phyloP scores from a whole-genome alignment of 2,888 invertebrate species.

The Fragum whitleyi region DNA sequence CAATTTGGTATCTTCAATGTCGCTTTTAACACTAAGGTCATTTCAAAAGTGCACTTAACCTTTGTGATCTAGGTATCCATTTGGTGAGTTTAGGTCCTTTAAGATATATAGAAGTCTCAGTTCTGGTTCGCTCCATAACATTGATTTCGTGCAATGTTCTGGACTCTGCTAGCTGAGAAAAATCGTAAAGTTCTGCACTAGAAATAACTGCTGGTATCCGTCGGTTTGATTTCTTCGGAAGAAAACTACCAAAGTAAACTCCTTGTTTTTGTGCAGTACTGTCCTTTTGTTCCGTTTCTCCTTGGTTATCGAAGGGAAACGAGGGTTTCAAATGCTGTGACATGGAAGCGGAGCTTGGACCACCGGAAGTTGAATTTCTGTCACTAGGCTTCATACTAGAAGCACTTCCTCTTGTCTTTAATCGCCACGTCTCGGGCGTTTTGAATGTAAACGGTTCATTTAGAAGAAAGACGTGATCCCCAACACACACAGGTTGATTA shows the following conservation, averaged over 20 bases:
- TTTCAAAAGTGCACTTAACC: conserved; percentile 35
- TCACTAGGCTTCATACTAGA: background rate
- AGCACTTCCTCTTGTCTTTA: background rate
- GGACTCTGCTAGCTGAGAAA: conserved; percentile 45
- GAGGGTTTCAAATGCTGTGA: conserved; percentile 19
- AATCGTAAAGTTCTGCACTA: conserved; percentile 58
- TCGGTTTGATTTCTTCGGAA: conserved; percentile 28
- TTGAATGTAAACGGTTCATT: conserved; percentile 45
- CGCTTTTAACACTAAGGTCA: background rate
- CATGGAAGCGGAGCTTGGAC: background rate
- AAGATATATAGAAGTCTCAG: conserved; percentile 42
- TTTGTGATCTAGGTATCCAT: conserved; percentile 48
- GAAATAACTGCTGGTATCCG: conserved; percentile 43
- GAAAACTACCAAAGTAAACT: conserved; percentile 28
- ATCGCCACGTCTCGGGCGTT: conserved; percentile 15
- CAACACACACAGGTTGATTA: conserved; percentile 45
- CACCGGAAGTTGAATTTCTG: conserved; percentile 2
- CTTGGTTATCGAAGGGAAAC: conserved; percentile 6
- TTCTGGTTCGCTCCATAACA: conserved; percentile 43
- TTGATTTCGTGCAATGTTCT: conserved; percentile 31
- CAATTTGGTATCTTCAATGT: too few species aligned
- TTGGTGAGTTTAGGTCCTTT: conserved; percentile 35
- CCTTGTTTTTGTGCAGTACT: background rate
- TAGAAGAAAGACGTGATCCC: conserved; percentile 53
- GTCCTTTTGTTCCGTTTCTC: background rate